phyloP scores from a whole-genome alignment of 1,140 invertebrate genomes.

The Lethocerus indicus region DNA sequence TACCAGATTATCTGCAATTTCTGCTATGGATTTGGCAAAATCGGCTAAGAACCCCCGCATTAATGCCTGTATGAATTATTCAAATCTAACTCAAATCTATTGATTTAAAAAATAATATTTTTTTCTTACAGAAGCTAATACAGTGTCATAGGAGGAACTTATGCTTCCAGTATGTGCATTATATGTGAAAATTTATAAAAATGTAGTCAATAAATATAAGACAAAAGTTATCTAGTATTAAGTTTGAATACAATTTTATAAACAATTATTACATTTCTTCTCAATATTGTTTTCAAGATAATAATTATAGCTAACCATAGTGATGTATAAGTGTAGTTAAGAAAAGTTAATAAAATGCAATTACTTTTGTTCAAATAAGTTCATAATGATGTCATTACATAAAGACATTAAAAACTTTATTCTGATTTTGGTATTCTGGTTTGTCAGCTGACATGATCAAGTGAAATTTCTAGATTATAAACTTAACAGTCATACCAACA shows the following conservation, averaged over 20 bases:
- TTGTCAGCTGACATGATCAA: too few species aligned
- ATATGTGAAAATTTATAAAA: slow-evolving; percentile 3
- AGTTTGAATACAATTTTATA: too few species aligned
- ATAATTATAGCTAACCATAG: too few species aligned
- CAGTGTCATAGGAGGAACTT: neutral
- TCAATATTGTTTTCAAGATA: too few species aligned
- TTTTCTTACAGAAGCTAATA: neutral
- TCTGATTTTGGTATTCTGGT: too few species aligned
- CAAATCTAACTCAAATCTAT: slow-evolving; percentile 12
- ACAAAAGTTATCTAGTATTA: neutral
- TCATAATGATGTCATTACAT: too few species aligned
- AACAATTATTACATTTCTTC: too few species aligned
- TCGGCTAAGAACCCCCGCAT: slow-evolving; percentile 55
- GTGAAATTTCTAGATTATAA: neutral
- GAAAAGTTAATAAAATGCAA: too few species aligned
- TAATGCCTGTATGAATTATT: too few species aligned
- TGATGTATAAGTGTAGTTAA: too few species aligned
- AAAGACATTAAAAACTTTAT: too few species aligned
- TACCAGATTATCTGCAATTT: slow-evolving; percentile 53
- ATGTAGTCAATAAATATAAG: neutral
- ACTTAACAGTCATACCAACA: neutral
- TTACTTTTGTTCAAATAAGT: too few species aligned
- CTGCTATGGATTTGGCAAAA: slow-evolving; percentile 51
- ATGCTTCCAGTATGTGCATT: neutral
- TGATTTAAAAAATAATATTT: neutral